Evolutionary conservation across 2,797 vertebrate species (phyloP).

Genomic region (Monodelphis domestica): DNA sequence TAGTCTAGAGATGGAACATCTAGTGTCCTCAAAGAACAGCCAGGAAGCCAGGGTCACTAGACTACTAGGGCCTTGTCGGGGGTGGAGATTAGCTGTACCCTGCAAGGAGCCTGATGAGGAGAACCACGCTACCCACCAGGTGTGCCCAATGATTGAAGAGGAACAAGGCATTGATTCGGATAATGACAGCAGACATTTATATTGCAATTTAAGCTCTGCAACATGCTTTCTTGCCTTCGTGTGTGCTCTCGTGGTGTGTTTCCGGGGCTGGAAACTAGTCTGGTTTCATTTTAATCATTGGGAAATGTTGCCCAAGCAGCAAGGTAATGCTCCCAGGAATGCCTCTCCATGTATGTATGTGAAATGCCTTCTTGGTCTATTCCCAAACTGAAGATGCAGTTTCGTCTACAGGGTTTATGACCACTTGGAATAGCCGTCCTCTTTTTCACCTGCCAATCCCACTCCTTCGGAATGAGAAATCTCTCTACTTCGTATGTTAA

Average conservation of each 20-base stretch:
- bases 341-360: background rate
- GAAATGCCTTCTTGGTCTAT: background rate
- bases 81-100: background rate
- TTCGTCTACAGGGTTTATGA: background rate
- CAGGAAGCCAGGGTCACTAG: background rate
- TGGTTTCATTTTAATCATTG: background rate
- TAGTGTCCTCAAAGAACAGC: background rate
- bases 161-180: background rate
- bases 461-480: background rate
- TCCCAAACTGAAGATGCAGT: background rate
- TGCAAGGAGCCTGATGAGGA: background rate
- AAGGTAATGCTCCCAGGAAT: background rate
- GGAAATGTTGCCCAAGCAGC: background rate
- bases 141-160: background rate
- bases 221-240: background rate
- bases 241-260: background rate
- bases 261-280: background rate
- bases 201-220: background rate
- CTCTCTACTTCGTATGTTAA: background rate
- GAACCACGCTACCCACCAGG: background rate
- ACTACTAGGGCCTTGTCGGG: background rate
- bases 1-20: background rate
- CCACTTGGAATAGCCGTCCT: background rate
- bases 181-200: background rate
- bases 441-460: background rate